These are phyloP conservation scores for Meleagris gallopavo DNA, from an alignment of 2,113 vertebrate species.

Conservation along the genomic window DNA sequence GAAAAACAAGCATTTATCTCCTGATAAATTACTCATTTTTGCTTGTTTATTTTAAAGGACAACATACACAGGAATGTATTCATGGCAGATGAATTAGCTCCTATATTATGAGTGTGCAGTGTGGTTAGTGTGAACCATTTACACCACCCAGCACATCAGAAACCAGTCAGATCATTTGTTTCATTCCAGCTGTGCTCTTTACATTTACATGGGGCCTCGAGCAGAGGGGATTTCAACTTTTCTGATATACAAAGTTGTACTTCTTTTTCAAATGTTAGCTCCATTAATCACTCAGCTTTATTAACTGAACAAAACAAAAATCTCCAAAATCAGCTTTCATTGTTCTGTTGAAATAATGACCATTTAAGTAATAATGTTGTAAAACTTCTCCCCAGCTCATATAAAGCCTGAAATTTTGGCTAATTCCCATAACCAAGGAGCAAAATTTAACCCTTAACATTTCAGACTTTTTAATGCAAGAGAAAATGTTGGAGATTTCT, in stretches of 20 bases:
- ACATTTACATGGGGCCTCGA: background rate
- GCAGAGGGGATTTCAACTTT: constrained; percentile 14
- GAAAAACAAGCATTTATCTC: constrained; percentile 33
- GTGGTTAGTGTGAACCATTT: constrained; percentile 54
- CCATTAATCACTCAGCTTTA: background rate
- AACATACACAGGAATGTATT: constrained; percentile 63
- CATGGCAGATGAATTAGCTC: constrained; percentile 71
- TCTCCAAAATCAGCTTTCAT: background rate
- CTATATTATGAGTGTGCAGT: constrained; percentile 43
- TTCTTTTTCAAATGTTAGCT: background rate
- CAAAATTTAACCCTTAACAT: background rate
- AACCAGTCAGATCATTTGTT: constrained; percentile 58
- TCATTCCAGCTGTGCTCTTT: constrained; percentile 45
- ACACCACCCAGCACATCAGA: constrained; percentile 51
- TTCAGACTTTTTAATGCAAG: background rate
- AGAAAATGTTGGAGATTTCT: background rate
- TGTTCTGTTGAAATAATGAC: background rate
- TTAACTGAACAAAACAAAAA: background rate
- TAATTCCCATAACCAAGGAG: background rate
- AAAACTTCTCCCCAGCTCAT: background rate
- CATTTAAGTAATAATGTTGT: background rate
- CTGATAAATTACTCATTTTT: constrained; percentile 61
- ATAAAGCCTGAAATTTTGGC: background rate
- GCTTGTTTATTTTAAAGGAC: constrained; percentile 62
- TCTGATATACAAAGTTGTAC: background rate